Evolutionary conservation across 2,797 vertebrate species (phyloP).

Genomic region (Antennarius maculatus): DNA sequence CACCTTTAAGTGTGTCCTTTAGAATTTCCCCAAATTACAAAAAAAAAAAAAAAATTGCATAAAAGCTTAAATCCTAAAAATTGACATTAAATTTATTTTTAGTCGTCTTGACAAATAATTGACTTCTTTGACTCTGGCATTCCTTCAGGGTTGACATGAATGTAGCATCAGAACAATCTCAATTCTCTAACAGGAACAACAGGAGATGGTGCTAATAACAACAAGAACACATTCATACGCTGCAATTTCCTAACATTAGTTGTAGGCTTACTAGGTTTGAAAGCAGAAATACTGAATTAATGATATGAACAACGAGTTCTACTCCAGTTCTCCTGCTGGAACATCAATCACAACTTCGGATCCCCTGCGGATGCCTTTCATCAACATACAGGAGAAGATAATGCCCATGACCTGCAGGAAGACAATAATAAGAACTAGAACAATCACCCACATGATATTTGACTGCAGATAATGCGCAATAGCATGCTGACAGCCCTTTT

Average conservation of each 20-base stretch:
- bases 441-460: conserved; percentile 81
- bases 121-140: too few relatives aligned
- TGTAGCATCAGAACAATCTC: conserved; percentile 12
- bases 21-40: too few relatives aligned
- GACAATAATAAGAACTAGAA: conserved; percentile 87
- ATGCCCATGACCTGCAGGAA: conserved; percentile 91
- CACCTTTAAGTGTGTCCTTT: too few relatives aligned
- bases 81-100: too few relatives aligned
- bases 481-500: conserved; percentile 79
- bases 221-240: too few relatives aligned
- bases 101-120: too few relatives aligned
- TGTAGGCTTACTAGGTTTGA: conserved; percentile 10
- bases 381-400: conserved; percentile 88
- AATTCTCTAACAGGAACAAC: conserved; percentile 21
- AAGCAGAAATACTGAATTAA: conserved; percentile 24
- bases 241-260: background rate
- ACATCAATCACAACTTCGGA: conserved; percentile 90
- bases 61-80: too few relatives aligned
- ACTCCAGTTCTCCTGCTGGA: background rate
- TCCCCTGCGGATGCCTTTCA: conserved; percentile 90
- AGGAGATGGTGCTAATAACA: conserved; percentile 19
- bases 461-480: conserved; percentile 69
- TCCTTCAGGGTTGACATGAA: background rate
- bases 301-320: background rate
- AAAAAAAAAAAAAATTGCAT: too few relatives aligned